Evolutionary conservation across 2,888 invertebrate genomes (phyloP).

Genomic region (Ditula angustiorana): DNA sequence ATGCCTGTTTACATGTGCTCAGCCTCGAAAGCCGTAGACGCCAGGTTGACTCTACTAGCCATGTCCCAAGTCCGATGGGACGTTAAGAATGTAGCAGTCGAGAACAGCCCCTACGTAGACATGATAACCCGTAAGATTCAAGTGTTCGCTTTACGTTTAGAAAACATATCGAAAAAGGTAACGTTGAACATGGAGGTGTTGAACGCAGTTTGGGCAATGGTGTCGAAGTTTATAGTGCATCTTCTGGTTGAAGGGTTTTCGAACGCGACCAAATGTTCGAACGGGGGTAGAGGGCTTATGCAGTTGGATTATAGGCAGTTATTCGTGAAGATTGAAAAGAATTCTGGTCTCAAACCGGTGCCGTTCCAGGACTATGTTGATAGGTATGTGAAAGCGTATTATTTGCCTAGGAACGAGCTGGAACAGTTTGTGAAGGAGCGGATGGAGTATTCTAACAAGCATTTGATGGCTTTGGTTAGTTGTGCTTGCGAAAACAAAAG

Average conservation of each 20-base stretch:
- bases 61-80: conserved; percentile 98
- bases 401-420: conserved; percentile 94
- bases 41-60: conserved; percentile 90
- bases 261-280: conserved; percentile 96
- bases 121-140: conserved; percentile 90
- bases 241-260: conserved; percentile 97
- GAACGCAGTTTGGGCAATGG: conserved; percentile 93
- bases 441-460: conserved; percentile 95
- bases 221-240: conserved; percentile 93
- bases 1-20: conserved; percentile 95
- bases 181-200: conserved; percentile 89
- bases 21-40: conserved; percentile 92
- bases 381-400: conserved; percentile 98
- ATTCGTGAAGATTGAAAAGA: conserved; percentile 94
- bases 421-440: conserved; percentile 96
- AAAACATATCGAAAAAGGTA: conserved; percentile 89
- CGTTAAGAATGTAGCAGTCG: conserved; percentile 96
- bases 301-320: conserved; percentile 98
- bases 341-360: conserved; percentile 93
- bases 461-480: conserved; percentile 92
- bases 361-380: conserved; percentile 97
- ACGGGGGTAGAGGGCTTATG: conserved; percentile 98
- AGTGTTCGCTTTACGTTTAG: conserved; percentile 91
- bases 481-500: conserved; percentile 96
- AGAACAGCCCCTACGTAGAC: conserved; percentile 96